These are phyloP conservation scores for Ruditapes philippinarum DNA, from an alignment of 1,140 invertebrate genomes.

Conservation along the genomic window DNA sequence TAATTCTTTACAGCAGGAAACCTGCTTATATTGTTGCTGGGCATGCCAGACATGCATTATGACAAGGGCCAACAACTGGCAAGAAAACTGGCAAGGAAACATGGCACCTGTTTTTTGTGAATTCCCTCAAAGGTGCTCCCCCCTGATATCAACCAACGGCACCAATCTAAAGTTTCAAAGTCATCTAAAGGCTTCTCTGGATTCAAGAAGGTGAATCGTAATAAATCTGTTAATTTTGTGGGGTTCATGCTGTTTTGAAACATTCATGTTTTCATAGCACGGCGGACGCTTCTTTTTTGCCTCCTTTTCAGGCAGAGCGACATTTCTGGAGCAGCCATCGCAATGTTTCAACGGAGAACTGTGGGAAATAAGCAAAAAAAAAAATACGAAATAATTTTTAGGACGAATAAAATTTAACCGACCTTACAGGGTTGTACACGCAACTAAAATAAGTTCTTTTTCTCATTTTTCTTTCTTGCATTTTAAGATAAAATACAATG, in stretches of 20 bases:
- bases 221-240: slow-evolving; percentile 92
- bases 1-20: too few species aligned
- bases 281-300: slow-evolving; percentile 83
- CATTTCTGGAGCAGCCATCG: slow-evolving; percentile 76
- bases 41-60: too few species aligned
- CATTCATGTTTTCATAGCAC: slow-evolving; percentile 90
- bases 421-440: too few species aligned
- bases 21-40: too few species aligned
- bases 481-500: too few species aligned
- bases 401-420: too few species aligned
- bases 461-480: too few species aligned
- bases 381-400: neutral
- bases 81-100: slow-evolving; percentile 7
- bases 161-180: slow-evolving; percentile 97
- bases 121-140: slow-evolving; percentile 97
- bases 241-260: slow-evolving; percentile 87
- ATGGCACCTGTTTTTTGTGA: slow-evolving; percentile 93
- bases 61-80: neutral
- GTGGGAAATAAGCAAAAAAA: slow-evolving; percentile 33
- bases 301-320: slow-evolving; percentile 83
- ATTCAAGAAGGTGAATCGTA: slow-evolving; percentile 94
- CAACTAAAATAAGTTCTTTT: too few species aligned
- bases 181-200: slow-evolving; percentile 94
- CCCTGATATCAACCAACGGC: slow-evolving; percentile 96
- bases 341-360: slow-evolving; percentile 74